Conservation (phyloP, 2,888 invertebrate species). For the Caradrina clavipalpis region DNA sequence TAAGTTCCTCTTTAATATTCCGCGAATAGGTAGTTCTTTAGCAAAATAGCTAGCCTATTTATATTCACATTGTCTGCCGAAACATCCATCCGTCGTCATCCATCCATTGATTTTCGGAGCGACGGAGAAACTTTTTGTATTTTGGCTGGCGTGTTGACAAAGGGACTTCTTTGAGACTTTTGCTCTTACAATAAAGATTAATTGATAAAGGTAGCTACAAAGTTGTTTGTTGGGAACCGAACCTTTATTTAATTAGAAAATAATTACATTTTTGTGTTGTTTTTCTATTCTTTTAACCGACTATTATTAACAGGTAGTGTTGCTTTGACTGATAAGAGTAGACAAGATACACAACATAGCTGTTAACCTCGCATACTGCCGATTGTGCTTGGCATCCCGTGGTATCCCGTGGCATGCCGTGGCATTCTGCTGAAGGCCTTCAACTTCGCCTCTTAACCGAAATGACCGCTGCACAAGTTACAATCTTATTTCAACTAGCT, state of each 20-base stretch:
- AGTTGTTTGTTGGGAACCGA: constrained; percentile 2
- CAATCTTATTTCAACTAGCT: too few species aligned
- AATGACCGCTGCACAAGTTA: too few species aligned
- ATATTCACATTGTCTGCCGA: constrained; percentile 7
- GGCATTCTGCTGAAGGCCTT: too few species aligned
- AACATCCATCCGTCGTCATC: not conserved
- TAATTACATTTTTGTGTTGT: too few species aligned
- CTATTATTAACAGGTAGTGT: too few species aligned
- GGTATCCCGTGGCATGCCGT: too few species aligned
- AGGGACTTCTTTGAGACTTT: constrained; percentile 2
- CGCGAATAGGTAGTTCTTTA: constrained; percentile 1
- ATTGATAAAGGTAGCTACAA: constrained; percentile 14
- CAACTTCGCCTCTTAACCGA: too few species aligned
- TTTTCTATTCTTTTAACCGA: too few species aligned
- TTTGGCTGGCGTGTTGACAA: not conserved
- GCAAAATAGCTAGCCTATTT: not conserved
- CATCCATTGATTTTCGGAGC: constrained; percentile 13
- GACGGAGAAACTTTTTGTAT: constrained; percentile 10
- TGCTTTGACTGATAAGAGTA: too few species aligned
- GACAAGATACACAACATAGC: too few species aligned
- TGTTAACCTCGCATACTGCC: too few species aligned
- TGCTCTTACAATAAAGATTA: constrained; percentile 33
- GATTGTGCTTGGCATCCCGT: too few species aligned
- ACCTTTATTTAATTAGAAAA: constrained; percentile 7
- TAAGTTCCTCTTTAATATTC: constrained; percentile 11